Evolutionary conservation across 2,797 vertebrate species (phyloP), one percentile per base, ranked within the genome.

Genomic region (Adelosebastes latens): DNA sequence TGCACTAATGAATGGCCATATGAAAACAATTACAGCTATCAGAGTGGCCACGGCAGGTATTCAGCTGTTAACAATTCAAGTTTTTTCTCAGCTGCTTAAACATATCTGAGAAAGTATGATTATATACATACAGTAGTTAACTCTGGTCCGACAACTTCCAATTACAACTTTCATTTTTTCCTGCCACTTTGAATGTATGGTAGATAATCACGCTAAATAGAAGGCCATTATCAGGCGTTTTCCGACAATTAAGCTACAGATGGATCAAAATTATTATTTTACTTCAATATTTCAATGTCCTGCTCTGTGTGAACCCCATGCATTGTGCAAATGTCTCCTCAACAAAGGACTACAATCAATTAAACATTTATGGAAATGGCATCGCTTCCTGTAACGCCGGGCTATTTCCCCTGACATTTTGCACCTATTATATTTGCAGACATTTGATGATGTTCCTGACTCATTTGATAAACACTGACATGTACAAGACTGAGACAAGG

Each of bases 331-430:
- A 94, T 94, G 92, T 93, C 95, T 93, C 95, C 88, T 91, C 92
- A 96, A 96, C 96, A 95, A 96, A 96, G 96, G 97, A 97, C 97
- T 97, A 97, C 96, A 96, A 97, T 98, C 98, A 97, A 98, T 97
- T 97, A 98, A 97, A 96, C 96, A 97, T 96, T 97, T 96, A 97
- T 97, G 88, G 96, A 97, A 97, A 98, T 97, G 96, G 96, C 97
- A 97, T 97, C 94, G 95, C 97, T 96, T 97, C 97, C 89, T 96
- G 96, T 95, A 96, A 97, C 95, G 95, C 96, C 88, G 91, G 96
- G 87, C 97, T 96, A 97, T 97, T 98, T 97, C 97, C 97, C 94
- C 95, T 98, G 97, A 97, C 97, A 98, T 99, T 98, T 98, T 96
- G 96, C 96, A 97, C 96, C 96, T 96, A 97, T 97, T 97, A 97